phyloP scores from a whole-genome alignment of 2,113 vertebrate genomes.

The Pelodiscus sinensis region DNA sequence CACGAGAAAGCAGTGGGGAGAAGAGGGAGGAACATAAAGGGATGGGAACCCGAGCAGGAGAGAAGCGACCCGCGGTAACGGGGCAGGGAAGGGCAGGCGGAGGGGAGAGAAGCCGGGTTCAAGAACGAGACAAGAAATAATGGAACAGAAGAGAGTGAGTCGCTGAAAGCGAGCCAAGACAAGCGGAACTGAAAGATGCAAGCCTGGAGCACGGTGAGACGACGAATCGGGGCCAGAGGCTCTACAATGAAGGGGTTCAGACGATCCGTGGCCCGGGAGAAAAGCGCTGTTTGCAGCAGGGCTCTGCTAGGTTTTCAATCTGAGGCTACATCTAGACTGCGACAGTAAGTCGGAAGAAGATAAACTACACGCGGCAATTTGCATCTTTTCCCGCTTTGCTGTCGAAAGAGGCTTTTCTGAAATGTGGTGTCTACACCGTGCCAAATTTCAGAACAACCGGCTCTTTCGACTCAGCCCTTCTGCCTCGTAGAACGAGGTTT shows the following conservation, averaged over 20 bases:
- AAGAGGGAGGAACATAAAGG: neutral
- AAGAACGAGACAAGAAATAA: neutral
- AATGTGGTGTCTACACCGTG: too few relatives aligned
- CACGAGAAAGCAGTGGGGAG: rapidly evolving
- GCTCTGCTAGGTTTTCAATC: neutral
- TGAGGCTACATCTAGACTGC: too few relatives aligned
- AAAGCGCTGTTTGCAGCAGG: neutral
- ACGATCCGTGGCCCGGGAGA: neutral
- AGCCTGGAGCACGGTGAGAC: neutral
- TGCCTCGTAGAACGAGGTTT: too few relatives aligned
- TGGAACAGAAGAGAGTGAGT: neutral
- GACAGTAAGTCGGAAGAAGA: too few relatives aligned
- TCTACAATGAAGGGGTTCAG: neutral
- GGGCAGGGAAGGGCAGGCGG: neutral
- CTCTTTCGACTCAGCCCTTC: too few relatives aligned
- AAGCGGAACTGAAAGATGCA: neutral
- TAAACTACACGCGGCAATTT: too few relatives aligned
- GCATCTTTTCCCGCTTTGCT: too few relatives aligned
- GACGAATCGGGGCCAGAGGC: neutral
- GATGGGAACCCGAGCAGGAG: neutral
- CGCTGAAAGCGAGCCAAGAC: neutral
- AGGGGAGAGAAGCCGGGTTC: neutral
- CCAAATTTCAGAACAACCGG: too few relatives aligned
- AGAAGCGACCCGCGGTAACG: neutral
- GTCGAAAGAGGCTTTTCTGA: too few relatives aligned